Evolutionary conservation across 2,797 vertebrate genomes (phyloP), one percentile per base, ranked within the genome.

Genomic region (Phyllotis vaccarum): DNA sequence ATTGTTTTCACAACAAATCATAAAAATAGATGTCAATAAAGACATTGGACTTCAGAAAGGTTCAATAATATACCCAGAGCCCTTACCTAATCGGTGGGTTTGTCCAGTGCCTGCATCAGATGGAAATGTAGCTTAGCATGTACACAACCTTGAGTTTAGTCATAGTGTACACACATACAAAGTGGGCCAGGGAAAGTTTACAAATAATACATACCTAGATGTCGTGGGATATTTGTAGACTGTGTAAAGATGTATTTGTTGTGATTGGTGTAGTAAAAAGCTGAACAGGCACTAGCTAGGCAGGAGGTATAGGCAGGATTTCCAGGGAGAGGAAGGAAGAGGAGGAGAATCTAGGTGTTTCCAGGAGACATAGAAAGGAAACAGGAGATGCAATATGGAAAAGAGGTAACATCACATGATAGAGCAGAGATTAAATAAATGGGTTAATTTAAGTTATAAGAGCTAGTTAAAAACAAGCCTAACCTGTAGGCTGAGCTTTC

Each of bases 1-100:
- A 82, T 43, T 93, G 70, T 70, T 40, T 40, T 93, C 19, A 86
- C 34, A 92, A 79, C 58, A 96, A 93, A 66, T 82, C 83, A 56
- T 4, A 22, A 75, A 91, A 74, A 68, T 83, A 75, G 56, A 54
- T 90, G 29, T 31, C 54, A 37, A 40, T 95, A 21, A 95, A 43
- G 85, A 93, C 22, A 22, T 58, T 89, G 78, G 7, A 58, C 56
- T 91, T 92, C 46, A 74, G 52, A 92, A 97, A 72, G 49, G 17
- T 93, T 89, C 82, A 96, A 79, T 92, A 94, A 76, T 46, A 66
- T 66, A 93, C n/a, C 43, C 31, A 74, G 68, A 43, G 3, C 58
- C 60, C 43, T 93, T 90, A 87, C 54, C 37, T 46, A 49, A 66
- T 93, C 70, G 83, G 7, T 95, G 64, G 27, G 46, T 56, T 94